Evolutionary conservation across 2,113 vertebrate species (phyloP), one percentile per base, ranked within the genome.

Genomic region (Hiodon tergisus): DNA sequence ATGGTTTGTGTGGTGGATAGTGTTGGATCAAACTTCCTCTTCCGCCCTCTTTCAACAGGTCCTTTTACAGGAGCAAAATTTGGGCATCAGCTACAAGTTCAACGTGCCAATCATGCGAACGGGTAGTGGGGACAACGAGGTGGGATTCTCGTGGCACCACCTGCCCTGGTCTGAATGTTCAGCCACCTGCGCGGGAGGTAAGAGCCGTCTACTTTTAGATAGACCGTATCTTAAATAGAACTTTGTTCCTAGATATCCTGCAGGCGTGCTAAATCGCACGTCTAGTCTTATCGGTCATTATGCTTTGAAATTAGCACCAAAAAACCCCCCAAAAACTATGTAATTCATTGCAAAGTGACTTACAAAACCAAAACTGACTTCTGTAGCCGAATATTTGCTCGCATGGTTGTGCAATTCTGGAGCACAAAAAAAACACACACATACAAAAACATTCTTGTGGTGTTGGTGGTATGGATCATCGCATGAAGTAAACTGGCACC

Each of bases 131-230:
- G 97, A 98, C 89, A 98, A 95, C 80, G 96, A 99, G 86, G 96
- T 95, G 84, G 94, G 95, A 79, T 98, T 98, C 90, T 86, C 90
- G 17, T 99, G 97, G 97, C 91, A 94, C 89, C 93, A 96, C 82
- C 88, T 94, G 78, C 91, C 95, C 78, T 99, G 97, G 97, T 95
- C 96, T 62, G 95, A 99, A 70, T 99, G 97, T 84, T 98, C 97
- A 5, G 89, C 95, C 46, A 99, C 95, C 80, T 99, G 97, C 68
- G 91, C 95, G 65, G 96, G 95, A 93, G 97, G 97, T 98, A 89
- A 92, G 88, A 83, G 48, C 54, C 13, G 13, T 16, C 67, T 46
- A 66, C 10, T 53, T 65, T 31, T 65, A 46, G 50, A 46, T 0
- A 5, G 48, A 4, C 10, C 1, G 46, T 4, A 8, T 68, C 51